Conservation (phyloP, 1,140 invertebrate genomes). For the Teleopsis dalmanni region DNA sequence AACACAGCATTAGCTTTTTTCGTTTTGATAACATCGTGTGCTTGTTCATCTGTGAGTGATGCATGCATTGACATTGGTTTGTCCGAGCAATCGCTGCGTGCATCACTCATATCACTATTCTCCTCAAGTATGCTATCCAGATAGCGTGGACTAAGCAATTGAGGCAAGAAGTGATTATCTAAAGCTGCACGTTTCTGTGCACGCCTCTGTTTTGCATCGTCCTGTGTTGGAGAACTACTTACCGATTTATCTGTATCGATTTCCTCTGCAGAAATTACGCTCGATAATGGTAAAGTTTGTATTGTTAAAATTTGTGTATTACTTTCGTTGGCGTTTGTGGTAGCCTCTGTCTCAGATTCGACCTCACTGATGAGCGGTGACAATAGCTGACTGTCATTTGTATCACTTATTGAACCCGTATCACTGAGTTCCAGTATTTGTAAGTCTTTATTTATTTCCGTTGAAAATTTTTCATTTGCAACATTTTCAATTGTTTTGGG, state of each 20-base stretch:
- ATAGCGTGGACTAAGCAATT: conserved; percentile 49
- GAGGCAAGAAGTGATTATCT: conserved; percentile 50
- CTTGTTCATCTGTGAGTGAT: conserved; percentile 8
- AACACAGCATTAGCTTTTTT: conserved; percentile 24
- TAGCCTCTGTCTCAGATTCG: conserved; percentile 29
- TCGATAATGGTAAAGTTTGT: neutral
- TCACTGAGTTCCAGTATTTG: conserved; percentile 36
- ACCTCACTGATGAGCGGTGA: conserved; percentile 29
- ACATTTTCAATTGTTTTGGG: conserved; percentile 9
- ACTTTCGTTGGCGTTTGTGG: conserved; percentile 1
- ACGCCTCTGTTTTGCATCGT: conserved; percentile 23
- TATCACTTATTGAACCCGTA: conserved; percentile 30
- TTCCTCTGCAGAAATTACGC: neutral
- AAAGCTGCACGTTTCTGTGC: conserved; percentile 48
- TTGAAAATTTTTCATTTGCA: neutral
- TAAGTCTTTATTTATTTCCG: conserved; percentile 17
- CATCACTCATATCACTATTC: conserved; percentile 47
- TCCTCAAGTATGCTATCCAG: conserved; percentile 58
- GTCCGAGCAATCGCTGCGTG: conserved; percentile 8
- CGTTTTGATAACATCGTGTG: conserved; percentile 1
- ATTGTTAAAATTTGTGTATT: neutral
- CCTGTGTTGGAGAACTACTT: conserved; percentile 9
- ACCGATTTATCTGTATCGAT: conserved; percentile 16
- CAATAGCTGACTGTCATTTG: conserved; percentile 16
- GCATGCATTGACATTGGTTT: neutral